Base-by-base conservation (phyloP, 2,797 vertebrate species). In the Echeneis naucrates region DNA sequence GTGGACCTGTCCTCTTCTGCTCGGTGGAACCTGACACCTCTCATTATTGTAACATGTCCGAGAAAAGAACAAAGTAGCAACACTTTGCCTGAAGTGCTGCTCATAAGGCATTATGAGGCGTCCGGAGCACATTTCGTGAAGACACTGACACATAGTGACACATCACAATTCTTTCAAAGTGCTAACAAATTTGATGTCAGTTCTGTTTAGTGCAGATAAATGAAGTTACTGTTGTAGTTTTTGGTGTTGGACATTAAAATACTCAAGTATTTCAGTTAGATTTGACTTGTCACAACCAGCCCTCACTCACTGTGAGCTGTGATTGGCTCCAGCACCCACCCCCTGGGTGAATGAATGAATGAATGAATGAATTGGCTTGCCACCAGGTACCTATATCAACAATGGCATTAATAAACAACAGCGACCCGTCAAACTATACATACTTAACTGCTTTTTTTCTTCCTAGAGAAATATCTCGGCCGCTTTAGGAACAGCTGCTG, bases 1-100 rank as follows among this genome's bases (percentile, higher is more conserved):
- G 91, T 90, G 88, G 87, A 83, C 87, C 88, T 91, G 88, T 91
- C 85, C 78, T 86, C 88, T 86, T 88, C 84, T 83, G 88, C 89
- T 88, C 90, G 88, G 91, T 91, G 86, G 85, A 84, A 88, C 69
- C 84, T 88, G 87, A 88, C 85, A 66, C 84, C 72, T 87, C 87
- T 90, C 86, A 90, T 92, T 92, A 92, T 76, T 51, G 60, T 82
- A 87, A 89, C 55, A 45, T 14, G 40, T 82, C 80, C 63, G 84
- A 75, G 75, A 66, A 78, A 85, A 90, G 86, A 91, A 88, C 87
- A 89, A 90, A 91, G 89, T 80, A 78, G n/a, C 63, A 61, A 85
- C 81, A 78, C 83, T 85, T 85, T 5, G 48, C 70, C 78, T 78
- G 66, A 74, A 85, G 82, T 81, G 81, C 40, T 24, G 77, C 76